A percentile compares a stretch with the other conserved stretches of the same genome.
These are phyloP conservation scores for Lycocorax pyrrhopterus DNA, from an alignment of 2,113 vertebrate species.

Conservation along the genomic window DNA sequence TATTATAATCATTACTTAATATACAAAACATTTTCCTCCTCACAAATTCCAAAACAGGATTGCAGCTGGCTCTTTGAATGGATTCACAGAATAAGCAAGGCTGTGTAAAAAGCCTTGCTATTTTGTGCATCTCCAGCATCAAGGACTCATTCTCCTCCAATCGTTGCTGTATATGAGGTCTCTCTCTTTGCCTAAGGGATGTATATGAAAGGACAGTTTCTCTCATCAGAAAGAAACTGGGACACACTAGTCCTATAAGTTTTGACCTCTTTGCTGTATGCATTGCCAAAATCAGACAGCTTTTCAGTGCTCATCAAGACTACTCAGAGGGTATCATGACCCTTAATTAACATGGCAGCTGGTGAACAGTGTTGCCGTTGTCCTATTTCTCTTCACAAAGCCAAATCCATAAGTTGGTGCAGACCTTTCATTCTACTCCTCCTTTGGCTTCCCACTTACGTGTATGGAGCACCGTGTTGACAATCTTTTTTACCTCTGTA, in stretches of 20 bases:
- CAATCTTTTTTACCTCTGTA: not conserved
- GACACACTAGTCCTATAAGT: not conserved
- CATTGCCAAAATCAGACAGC: not conserved
- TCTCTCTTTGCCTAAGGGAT: not conserved
- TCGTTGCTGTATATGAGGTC: not conserved
- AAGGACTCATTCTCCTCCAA: not conserved
- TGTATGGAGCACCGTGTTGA: not conserved
- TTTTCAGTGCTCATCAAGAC: not conserved
- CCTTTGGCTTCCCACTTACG: not conserved
- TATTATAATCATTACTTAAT: not conserved
- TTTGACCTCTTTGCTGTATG: not conserved
- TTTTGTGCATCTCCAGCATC: not conserved
- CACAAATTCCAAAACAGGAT: not conserved
- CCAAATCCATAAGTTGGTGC: not conserved
- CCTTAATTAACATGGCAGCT: slow-evolving; percentile 1
- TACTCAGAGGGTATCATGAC: not conserved
- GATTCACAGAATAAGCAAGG: not conserved
- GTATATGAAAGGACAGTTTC: not conserved
- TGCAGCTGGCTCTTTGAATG: not conserved
- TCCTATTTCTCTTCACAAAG: not conserved
- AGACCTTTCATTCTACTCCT: not conserved
- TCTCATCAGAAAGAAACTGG: not conserved
- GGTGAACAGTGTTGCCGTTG: not conserved
- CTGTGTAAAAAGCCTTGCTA: not conserved
- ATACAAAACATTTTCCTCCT: not conserved